A percentile compares a stretch with the other conserved stretches of the same genome.
Conservation (phyloP, 2,888 invertebrate genomes). For the Caenorhabditis virilis region DNA sequence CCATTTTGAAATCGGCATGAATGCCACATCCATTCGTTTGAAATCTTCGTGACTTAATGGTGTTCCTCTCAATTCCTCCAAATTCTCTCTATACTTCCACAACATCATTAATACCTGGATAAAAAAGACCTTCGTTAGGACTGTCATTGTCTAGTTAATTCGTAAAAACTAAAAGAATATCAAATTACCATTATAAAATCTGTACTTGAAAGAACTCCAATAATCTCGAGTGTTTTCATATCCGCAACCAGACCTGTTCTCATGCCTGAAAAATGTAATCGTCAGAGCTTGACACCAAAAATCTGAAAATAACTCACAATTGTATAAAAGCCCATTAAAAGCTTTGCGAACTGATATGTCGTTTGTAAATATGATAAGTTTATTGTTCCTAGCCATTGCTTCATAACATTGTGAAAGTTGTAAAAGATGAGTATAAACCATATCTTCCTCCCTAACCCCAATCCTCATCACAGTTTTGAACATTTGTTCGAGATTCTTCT, state of each 20-base stretch:
- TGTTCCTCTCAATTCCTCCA: constrained; percentile 37
- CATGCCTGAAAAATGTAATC: constrained; percentile 22
- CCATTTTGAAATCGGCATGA: constrained; percentile 43
- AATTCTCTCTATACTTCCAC: constrained; percentile 45
- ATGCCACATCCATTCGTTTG: constrained; percentile 37
- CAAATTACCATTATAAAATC: constrained; percentile 45
- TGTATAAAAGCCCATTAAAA: constrained; percentile 45
- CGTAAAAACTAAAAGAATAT: neutral
- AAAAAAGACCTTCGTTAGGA: neutral
- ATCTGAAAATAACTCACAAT: constrained; percentile 26
- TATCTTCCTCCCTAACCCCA: constrained; percentile 35
- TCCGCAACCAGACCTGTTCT: constrained; percentile 45
- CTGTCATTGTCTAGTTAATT: neutral
- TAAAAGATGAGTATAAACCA: constrained; percentile 42
- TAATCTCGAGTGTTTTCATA: constrained; percentile 34
- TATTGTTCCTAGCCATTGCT: constrained; percentile 47
- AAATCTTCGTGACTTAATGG: constrained; percentile 42
- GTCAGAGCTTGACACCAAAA: neutral
- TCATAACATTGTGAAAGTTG: constrained; percentile 48
- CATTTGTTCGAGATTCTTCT: constrained; percentile 26
- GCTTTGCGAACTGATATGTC: constrained; percentile 47
- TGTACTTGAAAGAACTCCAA: constrained; percentile 47
- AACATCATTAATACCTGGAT: constrained; percentile 40
- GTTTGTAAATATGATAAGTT: constrained; percentile 42
- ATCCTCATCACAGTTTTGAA: constrained; percentile 35